A percentile compares a stretch with the other conserved stretches of the same genome.
phyloP scores from a whole-genome alignment of 2,797 vertebrate genomes.

The Gymnopithys bicolor region DNA sequence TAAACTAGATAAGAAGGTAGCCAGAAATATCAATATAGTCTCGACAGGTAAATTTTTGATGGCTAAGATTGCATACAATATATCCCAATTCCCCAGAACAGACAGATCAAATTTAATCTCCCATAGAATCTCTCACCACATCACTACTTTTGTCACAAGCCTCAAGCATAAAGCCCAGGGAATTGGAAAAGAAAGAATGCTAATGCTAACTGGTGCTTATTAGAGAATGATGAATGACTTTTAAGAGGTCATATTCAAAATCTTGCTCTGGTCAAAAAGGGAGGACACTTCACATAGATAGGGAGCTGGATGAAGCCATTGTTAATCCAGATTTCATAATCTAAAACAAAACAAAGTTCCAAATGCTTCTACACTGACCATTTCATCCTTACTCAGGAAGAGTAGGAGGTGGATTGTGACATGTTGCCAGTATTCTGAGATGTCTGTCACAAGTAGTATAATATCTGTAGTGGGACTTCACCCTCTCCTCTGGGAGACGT shows the following conservation, averaged over 20 bases:
- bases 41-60: not conserved
- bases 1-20: not conserved
- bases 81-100: not conserved
- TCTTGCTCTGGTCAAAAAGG: not conserved
- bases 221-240: not conserved
- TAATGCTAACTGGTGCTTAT: not conserved
- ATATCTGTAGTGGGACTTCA: not conserved
- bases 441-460: not conserved
- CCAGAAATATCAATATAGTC: not conserved
- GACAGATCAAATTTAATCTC: not conserved
- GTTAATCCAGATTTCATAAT: not conserved
- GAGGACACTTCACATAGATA: not conserved
- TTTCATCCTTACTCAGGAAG: not conserved
- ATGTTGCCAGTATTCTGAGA: not conserved
- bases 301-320: not conserved
- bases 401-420: not conserved
- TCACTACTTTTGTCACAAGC: not conserved
- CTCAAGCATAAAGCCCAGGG: not conserved
- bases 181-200: not conserved
- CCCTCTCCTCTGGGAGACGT: not conserved
- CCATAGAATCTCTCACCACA: not conserved
- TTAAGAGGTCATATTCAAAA: not conserved
- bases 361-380: not conserved
- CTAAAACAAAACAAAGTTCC: not conserved
- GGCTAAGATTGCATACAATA: not conserved